phyloP scores from a whole-genome alignment of 2,113 vertebrate genomes.

The Caranx melampygus region DNA sequence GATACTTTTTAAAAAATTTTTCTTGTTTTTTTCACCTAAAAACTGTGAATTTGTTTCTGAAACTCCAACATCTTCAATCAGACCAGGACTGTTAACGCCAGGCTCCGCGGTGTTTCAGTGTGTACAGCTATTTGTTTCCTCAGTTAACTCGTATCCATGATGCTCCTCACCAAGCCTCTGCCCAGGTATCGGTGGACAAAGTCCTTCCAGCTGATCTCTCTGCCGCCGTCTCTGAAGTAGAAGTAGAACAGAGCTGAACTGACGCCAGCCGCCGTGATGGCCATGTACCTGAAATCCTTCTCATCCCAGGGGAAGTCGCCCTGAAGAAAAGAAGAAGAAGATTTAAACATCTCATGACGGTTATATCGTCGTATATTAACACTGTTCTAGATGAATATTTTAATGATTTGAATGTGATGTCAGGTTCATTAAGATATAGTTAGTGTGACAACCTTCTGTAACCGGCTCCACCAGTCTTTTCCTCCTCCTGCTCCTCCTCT shows the following conservation, averaged over 20 bases:
- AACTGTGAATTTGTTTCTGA: not conserved
- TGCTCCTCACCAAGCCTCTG: conserved; percentile 82
- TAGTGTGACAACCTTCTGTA: conserved; percentile 71
- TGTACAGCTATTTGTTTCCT: not conserved
- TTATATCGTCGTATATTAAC: no score
- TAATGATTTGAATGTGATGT: no score
- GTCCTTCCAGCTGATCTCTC: conserved; percentile 88
- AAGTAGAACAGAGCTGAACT: conserved; percentile 73
- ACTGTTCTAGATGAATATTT: no score
- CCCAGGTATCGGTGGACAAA: conserved; percentile 85
- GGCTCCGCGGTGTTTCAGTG: not conserved
- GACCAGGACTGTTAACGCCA: not conserved
- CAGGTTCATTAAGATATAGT: no score
- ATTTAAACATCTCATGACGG: no score
- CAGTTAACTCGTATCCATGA: not conserved
- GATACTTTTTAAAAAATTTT: not conserved
- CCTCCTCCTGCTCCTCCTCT: conserved; percentile 40
- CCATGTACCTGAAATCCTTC: conserved; percentile 82
- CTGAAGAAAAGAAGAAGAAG: conserved; percentile 55
- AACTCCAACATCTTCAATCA: not conserved
- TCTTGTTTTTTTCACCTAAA: not conserved
- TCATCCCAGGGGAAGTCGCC: conserved; percentile 87
- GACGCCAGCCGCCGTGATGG: conserved; percentile 66
- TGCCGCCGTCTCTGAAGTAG: conserved; percentile 79
- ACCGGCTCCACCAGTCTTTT: conserved; percentile 82